Conservation (phyloP, 2,797 vertebrate species). For the Gymnocypris eckloni region DNA sequence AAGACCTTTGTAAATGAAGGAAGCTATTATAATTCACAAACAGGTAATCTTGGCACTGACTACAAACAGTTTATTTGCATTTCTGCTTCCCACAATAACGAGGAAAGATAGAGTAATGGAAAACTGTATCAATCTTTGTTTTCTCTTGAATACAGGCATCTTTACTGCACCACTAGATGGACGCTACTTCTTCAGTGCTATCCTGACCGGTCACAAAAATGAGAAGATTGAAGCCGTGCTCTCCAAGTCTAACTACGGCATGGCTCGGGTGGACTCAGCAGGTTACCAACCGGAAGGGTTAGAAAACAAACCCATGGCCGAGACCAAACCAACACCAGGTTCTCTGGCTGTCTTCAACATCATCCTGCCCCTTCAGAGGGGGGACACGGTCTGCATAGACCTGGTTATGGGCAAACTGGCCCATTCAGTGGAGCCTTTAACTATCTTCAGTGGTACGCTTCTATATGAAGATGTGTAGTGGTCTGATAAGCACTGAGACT, state of each 20-base stretch:
- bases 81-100: background rate
- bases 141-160: conserved; percentile 74
- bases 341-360: conserved; percentile 91
- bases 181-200: conserved; percentile 89
- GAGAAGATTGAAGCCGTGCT: conserved; percentile 93
- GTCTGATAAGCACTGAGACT: conserved; percentile 9
- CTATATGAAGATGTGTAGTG: conserved; percentile 81
- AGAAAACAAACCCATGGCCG: conserved; percentile 90
- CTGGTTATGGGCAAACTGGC: conserved; percentile 93
- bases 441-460: conserved; percentile 88
- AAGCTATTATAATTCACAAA: conserved; percentile 82
- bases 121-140: background rate
- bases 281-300: conserved; percentile 93
- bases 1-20: conserved; percentile 90
- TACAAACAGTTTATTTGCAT: background rate
- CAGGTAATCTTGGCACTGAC: conserved; percentile 74
- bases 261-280: conserved; percentile 90
- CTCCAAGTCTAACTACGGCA: conserved; percentile 89
- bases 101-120: background rate
- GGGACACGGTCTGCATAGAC: conserved; percentile 92
- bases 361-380: conserved; percentile 83
- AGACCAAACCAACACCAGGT: conserved; percentile 81
- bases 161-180: conserved; percentile 89
- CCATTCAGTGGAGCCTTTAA: conserved; percentile 90
- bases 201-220: conserved; percentile 88